phyloP scores from a whole-genome alignment of 37 sponge, comb jelly and placozoan genomes.

The Amphimedon queenslandica region DNA sequence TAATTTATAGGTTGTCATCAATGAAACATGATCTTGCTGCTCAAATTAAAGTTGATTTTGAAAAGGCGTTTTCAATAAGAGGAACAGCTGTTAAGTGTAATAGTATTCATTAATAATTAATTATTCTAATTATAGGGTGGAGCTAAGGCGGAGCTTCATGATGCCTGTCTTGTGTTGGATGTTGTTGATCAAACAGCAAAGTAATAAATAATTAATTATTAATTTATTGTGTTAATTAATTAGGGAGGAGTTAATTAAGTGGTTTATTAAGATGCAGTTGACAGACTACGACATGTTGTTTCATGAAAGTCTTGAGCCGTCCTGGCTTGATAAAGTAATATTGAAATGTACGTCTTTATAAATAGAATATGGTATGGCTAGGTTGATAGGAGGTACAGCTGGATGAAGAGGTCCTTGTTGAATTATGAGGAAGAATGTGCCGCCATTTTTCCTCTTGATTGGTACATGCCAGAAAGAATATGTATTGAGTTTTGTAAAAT shows the following conservation, averaged over 20 bases:
- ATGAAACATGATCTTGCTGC: conserved; percentile 72
- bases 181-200: conserved; percentile 42
- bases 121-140: conserved; percentile 26
- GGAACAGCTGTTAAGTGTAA: conserved; percentile 57
- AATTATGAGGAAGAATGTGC: conserved; percentile 80
- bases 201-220: conserved; percentile 5
- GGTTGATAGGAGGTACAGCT: conserved; percentile 88
- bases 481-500: conserved; percentile 77
- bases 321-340: conserved; percentile 83
- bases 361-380: not conserved
- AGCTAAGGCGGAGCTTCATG: conserved; percentile 51
- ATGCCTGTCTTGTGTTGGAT: conserved; percentile 72
- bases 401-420: conserved; percentile 86
- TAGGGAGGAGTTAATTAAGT: conserved; percentile 81
- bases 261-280: conserved; percentile 92
- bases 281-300: conserved; percentile 90
- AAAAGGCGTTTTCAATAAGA: conserved; percentile 65
- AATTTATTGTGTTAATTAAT: not conserved
- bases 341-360: not conserved
- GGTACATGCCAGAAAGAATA: conserved; percentile 85
- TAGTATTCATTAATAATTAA: not conserved
- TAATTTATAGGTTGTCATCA: conserved; percentile 19
- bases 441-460: conserved; percentile 78
- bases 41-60: conserved; percentile 92
- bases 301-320: conserved; percentile 77